Base-by-base conservation (phyloP, 2,797 vertebrate species). In the Sebastes matsubarae region DNA sequence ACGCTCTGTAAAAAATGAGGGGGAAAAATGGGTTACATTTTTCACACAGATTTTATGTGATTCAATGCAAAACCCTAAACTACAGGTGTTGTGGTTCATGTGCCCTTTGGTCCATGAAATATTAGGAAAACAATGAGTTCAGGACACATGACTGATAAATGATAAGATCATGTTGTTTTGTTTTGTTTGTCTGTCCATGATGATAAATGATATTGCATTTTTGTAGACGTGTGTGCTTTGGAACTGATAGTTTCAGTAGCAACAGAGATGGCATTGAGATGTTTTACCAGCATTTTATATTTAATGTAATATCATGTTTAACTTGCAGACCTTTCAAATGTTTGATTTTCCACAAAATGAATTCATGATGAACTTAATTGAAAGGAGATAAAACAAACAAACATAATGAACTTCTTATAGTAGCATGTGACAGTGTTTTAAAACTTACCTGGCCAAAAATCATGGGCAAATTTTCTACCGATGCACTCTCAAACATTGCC, bases 391-490 rank as follows among this genome's bases (percentile, higher is more conserved):
- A 38, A 38, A 38, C 36, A 38, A 32, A 57, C 20, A 29, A 12
- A 50, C 54, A 74, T 3, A 46, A 60, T 6, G 1, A 34, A 30
- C 8, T 42, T 59, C 29, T 87, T 9, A 42, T 27, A 20, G 5
- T n/a, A 0, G 6, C 6, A 55, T 25, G 10, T 36, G 4, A 30
- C 7, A n/a, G 2, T 50, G 22, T 58, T 34, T 61, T 10, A n/a
- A 38, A 3, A 4, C 81, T 88, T 83, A 96, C 95, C 94, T 94
- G 84, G 42, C 77, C 42, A 38, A 90, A 59, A 20, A 94, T 81
- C 30, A 81, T 32, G 10, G 84, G 46, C 18, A 90, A 1, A 61
- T 88, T 87, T 52, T 77, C 70, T 8, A 60, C 12, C 69, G 93
- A 88, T 52, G 88, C 10, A 8, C 22, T 89, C 42, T 75, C 80